A percentile compares a stretch with the other conserved stretches of the same genome.
Evolutionary conservation across 2,797 vertebrate genomes (phyloP).

Genomic region (Natrix natrix): DNA sequence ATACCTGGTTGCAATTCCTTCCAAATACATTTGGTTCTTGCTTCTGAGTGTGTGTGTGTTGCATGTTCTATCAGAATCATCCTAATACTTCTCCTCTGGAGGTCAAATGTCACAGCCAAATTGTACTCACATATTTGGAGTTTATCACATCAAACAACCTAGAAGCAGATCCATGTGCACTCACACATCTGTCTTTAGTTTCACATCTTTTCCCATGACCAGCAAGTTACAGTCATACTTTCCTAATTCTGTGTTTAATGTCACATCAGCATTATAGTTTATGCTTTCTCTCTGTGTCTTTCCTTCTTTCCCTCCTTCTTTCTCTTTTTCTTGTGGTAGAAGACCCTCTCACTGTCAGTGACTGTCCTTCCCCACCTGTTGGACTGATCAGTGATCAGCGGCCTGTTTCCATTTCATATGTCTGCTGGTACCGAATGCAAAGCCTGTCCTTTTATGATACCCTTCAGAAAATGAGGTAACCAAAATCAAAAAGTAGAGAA

Average conservation of each 20-base stretch:
- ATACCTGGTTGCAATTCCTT: not conserved
- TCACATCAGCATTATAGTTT: constrained; percentile 62
- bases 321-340: constrained; percentile 75
- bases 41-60: not conserved
- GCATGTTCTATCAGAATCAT: not conserved
- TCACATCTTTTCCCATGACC: constrained; percentile 37
- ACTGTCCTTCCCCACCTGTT: constrained; percentile 77
- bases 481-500: constrained; percentile 36
- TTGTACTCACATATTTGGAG: not conserved
- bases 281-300: constrained; percentile 67
- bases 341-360: constrained; percentile 82
- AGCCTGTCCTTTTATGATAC: constrained; percentile 86
- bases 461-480: constrained; percentile 86
- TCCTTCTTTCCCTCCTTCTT: constrained; percentile 61
- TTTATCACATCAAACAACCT: constrained; percentile 10
- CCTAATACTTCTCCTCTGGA: not conserved
- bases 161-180: constrained; percentile 16
- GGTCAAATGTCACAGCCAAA: not conserved
- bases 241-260: constrained; percentile 41
- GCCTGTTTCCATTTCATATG: constrained; percentile 81
- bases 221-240: constrained; percentile 50
- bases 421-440: constrained; percentile 86
- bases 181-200: constrained; percentile 51
- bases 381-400: constrained; percentile 81
- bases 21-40: not conserved